These are phyloP conservation scores for Distichodus sexfasciatus DNA, from an alignment of 2,797 vertebrate species.

Conservation along the genomic window DNA sequence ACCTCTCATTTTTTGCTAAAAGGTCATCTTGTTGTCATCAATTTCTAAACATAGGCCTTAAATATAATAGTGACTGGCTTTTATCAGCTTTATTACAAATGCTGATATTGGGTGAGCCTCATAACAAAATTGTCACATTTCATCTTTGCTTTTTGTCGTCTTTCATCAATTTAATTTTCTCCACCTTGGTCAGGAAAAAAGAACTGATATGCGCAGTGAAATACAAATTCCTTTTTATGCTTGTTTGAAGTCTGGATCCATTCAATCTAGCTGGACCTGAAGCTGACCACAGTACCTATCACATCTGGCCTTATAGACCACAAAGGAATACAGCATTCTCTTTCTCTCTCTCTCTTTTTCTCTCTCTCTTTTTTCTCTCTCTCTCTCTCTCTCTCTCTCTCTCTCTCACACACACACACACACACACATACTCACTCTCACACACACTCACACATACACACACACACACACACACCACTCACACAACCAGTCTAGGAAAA, in stretches of 20 bases:
- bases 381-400: constrained; percentile 23
- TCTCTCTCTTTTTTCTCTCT: constrained; percentile 32
- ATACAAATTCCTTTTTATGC: constrained; percentile 18
- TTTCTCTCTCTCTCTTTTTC: not conserved
- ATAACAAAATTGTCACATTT: no score
- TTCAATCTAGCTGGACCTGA: constrained; percentile 14
- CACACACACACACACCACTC: not conserved
- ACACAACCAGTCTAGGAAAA: constrained; percentile 29
- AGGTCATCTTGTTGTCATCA: no score
- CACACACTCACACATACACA: constrained; percentile 30
- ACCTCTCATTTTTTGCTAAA: not conserved
- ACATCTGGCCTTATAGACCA: constrained; percentile 44
- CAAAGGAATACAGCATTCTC: constrained; percentile 1
- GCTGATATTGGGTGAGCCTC: no score
- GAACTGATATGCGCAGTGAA: not conserved
- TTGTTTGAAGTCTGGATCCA: not conserved
- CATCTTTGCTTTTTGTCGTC: no score
- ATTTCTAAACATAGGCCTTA: no score
- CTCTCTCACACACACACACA: constrained; percentile 22
- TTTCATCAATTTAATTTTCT: no score
- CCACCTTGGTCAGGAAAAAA: no score
- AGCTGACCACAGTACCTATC: constrained; percentile 37
- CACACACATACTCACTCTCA: constrained; percentile 24
- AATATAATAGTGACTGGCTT: no score
- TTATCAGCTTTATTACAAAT: no score